Base-by-base conservation (phyloP, 1,140 invertebrate species). In the Melitaea cinxia region DNA sequence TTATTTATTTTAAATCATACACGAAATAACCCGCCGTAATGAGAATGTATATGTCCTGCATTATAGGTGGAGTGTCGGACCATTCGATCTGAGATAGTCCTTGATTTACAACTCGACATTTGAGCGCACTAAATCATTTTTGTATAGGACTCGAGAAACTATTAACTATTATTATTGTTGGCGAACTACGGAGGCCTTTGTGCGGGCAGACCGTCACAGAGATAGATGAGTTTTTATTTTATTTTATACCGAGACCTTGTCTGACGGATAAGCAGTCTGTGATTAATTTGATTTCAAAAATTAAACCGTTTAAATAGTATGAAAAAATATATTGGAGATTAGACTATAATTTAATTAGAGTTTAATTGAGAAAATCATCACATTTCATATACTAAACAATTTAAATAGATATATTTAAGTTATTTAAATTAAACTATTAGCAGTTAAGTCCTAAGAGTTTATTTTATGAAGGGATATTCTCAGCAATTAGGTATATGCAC, bases 81-180 rank as follows among this genome's bases (percentile, higher is more conserved):
- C 69, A 78, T 76, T 65, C 67, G 66, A 65, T 56, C 53, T 62
- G 79, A 85, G 79, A 85, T 81, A 80, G 73, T 72, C 74, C 50
- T 73, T 88, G 88, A 90, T 88, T 88, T 90, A 90, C 78, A 80
- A 78, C 77, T 60, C 64, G 78, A 88, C 80, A 86, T 86, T 85
- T 78, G 81, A 88, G 70, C 72, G 72, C 71, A 81, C 77, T 88
- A 86, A 88, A 88, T 89, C 87, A 87, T 83, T 70, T 88, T 78
- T 88, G 74, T 88, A 85, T 82, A 72, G 77, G 82, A 85, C 68
- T 82, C 78, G 78, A 85, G 82, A 85, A 89, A 90, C 83, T 88
- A 90, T 90, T 90, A 86, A 81, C 80, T 88, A 82, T 86, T 87
- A 81, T 85, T 83, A 85, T 84, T 42, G 37, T 42, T 85, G 73